Base-by-base conservation (phyloP, 2,888 invertebrate species). In the Lasius platythorax region DNA sequence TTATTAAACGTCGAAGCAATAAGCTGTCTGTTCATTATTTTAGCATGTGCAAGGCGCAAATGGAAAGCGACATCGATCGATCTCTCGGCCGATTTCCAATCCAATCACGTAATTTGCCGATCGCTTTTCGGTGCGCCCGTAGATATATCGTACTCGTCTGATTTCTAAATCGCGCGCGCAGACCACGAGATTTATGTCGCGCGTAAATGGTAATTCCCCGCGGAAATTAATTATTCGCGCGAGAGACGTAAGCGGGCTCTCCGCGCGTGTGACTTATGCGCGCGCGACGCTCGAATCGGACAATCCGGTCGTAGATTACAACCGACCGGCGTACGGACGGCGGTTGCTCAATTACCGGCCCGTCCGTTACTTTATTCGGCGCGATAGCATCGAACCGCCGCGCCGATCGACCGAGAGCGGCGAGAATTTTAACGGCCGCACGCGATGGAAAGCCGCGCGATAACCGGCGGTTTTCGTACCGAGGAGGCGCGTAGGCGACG, bases 401-500 rank as follows among this genome's bases (percentile, higher is more conserved):
- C 37, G 37, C 66, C 85, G 85, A 88, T 74, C 88, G 87, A 85
- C 53, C 78, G 72, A 46, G 72, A 53, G 70, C 56, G 78, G 74
- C 67, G 74, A 82, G 84, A 84, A 79, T 84, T 67, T 83, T 23
- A 76, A 72, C 68, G 23, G 76, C 15, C 70, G 66, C 53, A 75
- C 56, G 67, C 64, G 76, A 70, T 70, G 83, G 83, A 83, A 61
- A 82, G 53, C 70, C 33, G 46, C 50, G n/a, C 66, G 72, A 79
- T 72, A 81, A 63, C 43, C 58, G 30, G 56, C 61, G 58, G 72
- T 73, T 84, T 72, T 79, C 68, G 73, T 73, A 53, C 68, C 61
- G 64, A 90, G 90, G 86, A 89, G 89, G 88, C 82, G 87, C 88
- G 88, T 92, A 87, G 88, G 68, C 87, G 92, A 91, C 87, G 91